Base-by-base conservation (phyloP, 2,888 invertebrate genomes). In the Drosophila ustulata region DNA sequence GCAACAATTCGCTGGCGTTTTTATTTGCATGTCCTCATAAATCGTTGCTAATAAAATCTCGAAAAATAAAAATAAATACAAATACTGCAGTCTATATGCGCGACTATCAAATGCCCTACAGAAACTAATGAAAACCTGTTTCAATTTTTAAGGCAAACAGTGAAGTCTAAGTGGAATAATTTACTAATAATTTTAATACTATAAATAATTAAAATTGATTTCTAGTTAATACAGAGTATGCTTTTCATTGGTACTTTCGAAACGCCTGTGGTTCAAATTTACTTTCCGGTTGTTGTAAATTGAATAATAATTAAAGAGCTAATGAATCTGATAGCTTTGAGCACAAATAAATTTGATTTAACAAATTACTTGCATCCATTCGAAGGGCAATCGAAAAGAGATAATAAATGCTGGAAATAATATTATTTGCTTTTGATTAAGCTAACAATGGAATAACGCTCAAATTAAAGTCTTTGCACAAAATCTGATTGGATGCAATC, bases 1-100 rank as follows among this genome's bases (percentile, higher is more conserved):
- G 66, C 57, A 70, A 51, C 65, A 63, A 78, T 68, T 70, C 72
- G 61, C 25, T 87, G 57, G 66, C 51, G 59, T 63, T 80, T 78
- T 67, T 68, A 76, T 71, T 71, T 61, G 64, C 66, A 71, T 61
- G 74, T 63, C 62, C 39, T 28, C 71, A 87, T 74, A 74, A 66
- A 84, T 81, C 67, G 41, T 32, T 58, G 62, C 69, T 70, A 75
- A 80, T 71, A 87, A 81, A 87, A 81, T 57, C 28, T 43, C 41
- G 41, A 18, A 61, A 49, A n/a, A 39, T 28, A 28, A 30, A 32
- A 5, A 26, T 13, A 26, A 47, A 8, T 41, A 1, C n/a, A 9
- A 5, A 26, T 9, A 13, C 4, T 3, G 3, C 3, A 7, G 11
- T 4, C 4, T 1, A 25, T 1, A 0, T 23, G 23, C 5, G 8